phyloP scores from a whole-genome alignment of 2,888 invertebrate species.

The Caenorhabditis japonica region DNA sequence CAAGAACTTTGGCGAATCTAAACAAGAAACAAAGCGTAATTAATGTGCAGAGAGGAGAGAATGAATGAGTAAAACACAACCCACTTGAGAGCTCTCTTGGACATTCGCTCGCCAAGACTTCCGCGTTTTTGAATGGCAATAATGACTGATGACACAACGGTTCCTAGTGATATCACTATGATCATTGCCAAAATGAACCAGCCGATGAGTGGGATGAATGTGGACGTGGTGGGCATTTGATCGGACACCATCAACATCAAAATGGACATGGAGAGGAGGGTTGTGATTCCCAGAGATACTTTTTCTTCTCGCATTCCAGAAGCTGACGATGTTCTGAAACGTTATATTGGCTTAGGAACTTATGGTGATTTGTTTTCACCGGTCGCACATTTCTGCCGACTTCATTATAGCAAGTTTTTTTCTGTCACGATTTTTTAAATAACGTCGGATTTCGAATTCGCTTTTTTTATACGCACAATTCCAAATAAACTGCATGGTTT shows the following conservation, averaged over 20 bases:
- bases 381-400: no score
- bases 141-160: slow-evolving; percentile 79
- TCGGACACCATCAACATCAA: slow-evolving; percentile 79
- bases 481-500: no score
- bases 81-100: slow-evolving; percentile 63
- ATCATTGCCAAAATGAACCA: slow-evolving; percentile 80
- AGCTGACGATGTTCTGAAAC: slow-evolving; percentile 77
- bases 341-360: no score
- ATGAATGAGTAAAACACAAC: background rate
- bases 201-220: slow-evolving; percentile 79
- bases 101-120: slow-evolving; percentile 72
- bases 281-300: slow-evolving; percentile 79
- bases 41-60: no score
- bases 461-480: no score
- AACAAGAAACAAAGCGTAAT: no score
- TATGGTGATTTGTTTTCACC: background rate
- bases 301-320: slow-evolving; percentile 79
- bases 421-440: no score
- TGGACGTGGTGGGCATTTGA: slow-evolving; percentile 80
- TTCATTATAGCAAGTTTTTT: no score
- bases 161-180: slow-evolving; percentile 79
- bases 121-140: slow-evolving; percentile 79
- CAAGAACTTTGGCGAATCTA: slow-evolving; percentile 68
- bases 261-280: slow-evolving; percentile 79
- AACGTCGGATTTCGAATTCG: no score